Percentiles rank a stretch among this genome's conserved stretches.
phyloP scores from a whole-genome alignment of 2,797 vertebrate species.

The Coracias cyanogaster region DNA sequence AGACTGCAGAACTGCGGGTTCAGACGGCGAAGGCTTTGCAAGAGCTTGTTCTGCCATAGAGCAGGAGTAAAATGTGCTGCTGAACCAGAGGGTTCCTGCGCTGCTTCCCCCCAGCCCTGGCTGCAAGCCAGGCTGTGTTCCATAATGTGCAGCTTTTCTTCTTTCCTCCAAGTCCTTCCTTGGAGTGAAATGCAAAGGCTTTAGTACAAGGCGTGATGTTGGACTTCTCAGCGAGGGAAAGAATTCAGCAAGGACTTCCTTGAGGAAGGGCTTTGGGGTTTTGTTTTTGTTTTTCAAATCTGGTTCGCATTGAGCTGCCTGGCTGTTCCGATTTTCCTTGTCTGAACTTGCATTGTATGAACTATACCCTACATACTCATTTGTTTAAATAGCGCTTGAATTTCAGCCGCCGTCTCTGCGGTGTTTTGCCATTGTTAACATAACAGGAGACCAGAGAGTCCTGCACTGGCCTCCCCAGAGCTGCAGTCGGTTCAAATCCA shows the following conservation, averaged over 20 bases:
- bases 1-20: not conserved
- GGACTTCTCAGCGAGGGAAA: slow-evolving; percentile 52
- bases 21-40: not conserved
- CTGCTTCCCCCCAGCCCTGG: slow-evolving; percentile 3
- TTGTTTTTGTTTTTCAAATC: slow-evolving; percentile 70
- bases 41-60: slow-evolving; percentile 15
- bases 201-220: slow-evolving; percentile 44
- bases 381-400: slow-evolving; percentile 53
- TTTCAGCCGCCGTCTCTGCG: slow-evolving; percentile 21
- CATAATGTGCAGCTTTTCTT: not conserved
- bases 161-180: slow-evolving; percentile 18
- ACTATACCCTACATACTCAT: slow-evolving; percentile 54
- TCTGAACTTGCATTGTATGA: slow-evolving; percentile 46
- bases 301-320: slow-evolving; percentile 58
- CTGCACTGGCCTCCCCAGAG: not conserved
- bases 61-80: slow-evolving; percentile 15
- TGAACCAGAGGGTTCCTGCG: slow-evolving; percentile 13
- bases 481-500: not conserved
- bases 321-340: slow-evolving; percentile 58
- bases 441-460: slow-evolving; percentile 20
- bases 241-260: slow-evolving; percentile 60
- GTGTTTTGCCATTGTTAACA: slow-evolving; percentile 51
- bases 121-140: slow-evolving; percentile 19
- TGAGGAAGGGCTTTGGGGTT: slow-evolving; percentile 65
- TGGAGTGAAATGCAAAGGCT: slow-evolving; percentile 43